Percentiles rank a stretch among this genome's conserved stretches.
phyloP scores from a whole-genome alignment of 2,888 invertebrate species.

The Busseola fusca region DNA sequence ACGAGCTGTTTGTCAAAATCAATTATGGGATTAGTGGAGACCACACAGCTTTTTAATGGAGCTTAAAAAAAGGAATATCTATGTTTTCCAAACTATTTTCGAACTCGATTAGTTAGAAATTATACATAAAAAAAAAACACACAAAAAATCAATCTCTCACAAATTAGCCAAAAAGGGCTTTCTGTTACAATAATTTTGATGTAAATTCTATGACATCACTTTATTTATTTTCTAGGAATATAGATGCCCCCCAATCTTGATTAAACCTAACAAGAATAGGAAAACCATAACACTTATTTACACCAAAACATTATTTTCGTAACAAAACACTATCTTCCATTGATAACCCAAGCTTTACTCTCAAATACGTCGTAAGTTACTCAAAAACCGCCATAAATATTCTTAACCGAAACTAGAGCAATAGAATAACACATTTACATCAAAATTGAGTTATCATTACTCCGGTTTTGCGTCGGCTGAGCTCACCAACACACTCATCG shows the following conservation, averaged over 20 bases:
- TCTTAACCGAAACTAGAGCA: conserved; percentile 61
- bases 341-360: conserved; percentile 32
- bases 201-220: neutral
- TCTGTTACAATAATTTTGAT: neutral
- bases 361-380: conserved; percentile 41
- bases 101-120: neutral
- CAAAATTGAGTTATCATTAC: conserved; percentile 67
- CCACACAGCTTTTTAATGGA: conserved; percentile 50
- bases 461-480: conserved; percentile 52
- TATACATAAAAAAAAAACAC: neutral
- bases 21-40: conserved; percentile 58
- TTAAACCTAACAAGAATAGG: neutral
- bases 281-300: conserved; percentile 17
- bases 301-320: conserved; percentile 15
- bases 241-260: neutral
- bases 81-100: conserved; percentile 1
- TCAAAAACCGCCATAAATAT: conserved; percentile 62
- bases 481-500: conserved; percentile 57
- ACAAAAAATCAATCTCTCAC: neutral
- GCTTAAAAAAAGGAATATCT: conserved; percentile 12
- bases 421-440: conserved; percentile 64
- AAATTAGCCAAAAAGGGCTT: neutral
- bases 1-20: conserved; percentile 60
- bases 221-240: neutral
- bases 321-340: conserved; percentile 24